Percentiles rank a stretch among this genome's conserved stretches.
These are phyloP conservation scores for Oxycera nigricornis DNA, from an alignment of 2,888 invertebrate genomes.

Conservation along the genomic window DNA sequence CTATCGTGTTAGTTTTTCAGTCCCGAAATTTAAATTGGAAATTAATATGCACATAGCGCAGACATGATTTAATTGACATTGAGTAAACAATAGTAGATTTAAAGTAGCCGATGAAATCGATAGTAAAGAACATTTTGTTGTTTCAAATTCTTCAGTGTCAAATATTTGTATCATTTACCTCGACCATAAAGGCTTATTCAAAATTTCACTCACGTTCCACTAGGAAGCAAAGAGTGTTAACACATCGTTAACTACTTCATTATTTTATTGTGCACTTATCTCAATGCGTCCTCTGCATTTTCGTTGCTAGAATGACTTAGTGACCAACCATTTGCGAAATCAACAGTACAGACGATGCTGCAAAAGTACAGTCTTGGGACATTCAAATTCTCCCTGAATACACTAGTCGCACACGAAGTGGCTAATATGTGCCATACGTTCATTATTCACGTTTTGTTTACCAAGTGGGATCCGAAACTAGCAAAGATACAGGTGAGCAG, in stretches of 20 bases:
- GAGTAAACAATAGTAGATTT: no score
- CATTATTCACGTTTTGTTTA: slow-evolving; percentile 30
- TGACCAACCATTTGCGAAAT: slow-evolving; percentile 13
- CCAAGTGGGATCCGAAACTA: neutral
- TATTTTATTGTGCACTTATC: slow-evolving; percentile 25
- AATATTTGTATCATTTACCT: neutral
- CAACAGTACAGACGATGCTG: no score
- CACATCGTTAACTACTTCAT: slow-evolving; percentile 29
- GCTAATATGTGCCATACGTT: slow-evolving; percentile 12
- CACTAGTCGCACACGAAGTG: slow-evolving; percentile 21
- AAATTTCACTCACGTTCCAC: neutral
- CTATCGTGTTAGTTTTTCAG: no score
- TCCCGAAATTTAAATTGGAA: neutral
- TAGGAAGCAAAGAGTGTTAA: slow-evolving; percentile 6
- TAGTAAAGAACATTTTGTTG: no score
- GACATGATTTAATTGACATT: no score
- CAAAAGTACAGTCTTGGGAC: slow-evolving; percentile 12
- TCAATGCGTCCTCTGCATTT: slow-evolving; percentile 10
- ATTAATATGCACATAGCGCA: no score
- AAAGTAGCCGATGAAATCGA: no score
- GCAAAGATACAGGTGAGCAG: neutral
- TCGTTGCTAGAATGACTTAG: neutral
- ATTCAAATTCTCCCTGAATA: slow-evolving; percentile 5
- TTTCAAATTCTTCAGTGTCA: no score
- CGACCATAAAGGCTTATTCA: neutral